A percentile compares a stretch with the other conserved stretches of the same genome.
phyloP scores from a whole-genome alignment of 2,797 vertebrate genomes.

The Rhyacichthys aspro region DNA sequence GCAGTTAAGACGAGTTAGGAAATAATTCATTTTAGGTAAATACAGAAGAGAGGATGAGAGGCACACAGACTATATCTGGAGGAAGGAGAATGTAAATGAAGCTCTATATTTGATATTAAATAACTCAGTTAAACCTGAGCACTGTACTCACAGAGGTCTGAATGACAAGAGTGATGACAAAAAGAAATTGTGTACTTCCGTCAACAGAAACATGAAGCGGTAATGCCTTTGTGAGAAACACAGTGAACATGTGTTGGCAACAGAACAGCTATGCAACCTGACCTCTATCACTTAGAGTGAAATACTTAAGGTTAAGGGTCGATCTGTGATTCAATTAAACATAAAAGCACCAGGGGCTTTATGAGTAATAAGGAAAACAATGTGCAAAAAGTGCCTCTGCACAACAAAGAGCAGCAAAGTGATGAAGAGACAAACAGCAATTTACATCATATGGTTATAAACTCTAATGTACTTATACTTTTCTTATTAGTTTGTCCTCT shows the following conservation, averaged over 20 bases:
- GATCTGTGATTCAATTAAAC: constrained; percentile 39
- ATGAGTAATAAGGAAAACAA: constrained; percentile 40
- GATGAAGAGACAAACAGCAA: constrained; percentile 45
- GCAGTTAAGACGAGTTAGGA: constrained; percentile 70
- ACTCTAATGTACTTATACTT: constrained; percentile 58
- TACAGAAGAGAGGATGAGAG: constrained; percentile 52
- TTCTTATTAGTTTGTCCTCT: constrained; percentile 50
- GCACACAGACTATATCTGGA: constrained; percentile 68
- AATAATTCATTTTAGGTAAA: constrained; percentile 55
- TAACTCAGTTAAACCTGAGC: constrained; percentile 73
- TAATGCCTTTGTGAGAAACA: constrained; percentile 40
- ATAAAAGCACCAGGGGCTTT: constrained; percentile 64
- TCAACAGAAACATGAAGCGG: constrained; percentile 29
- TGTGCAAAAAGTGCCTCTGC: constrained; percentile 66
- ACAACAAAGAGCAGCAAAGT: constrained; percentile 57
- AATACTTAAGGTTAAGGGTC: constrained; percentile 26
- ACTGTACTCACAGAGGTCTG: constrained; percentile 63
- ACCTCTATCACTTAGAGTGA: constrained; percentile 43
- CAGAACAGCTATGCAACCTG: constrained; percentile 13
- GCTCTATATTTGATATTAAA: constrained; percentile 45
- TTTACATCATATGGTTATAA: constrained; percentile 63
- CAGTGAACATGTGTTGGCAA: constrained; percentile 34
- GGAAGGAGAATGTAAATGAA: constrained; percentile 60
- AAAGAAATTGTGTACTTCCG: constrained; percentile 18
- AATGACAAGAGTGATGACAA: constrained; percentile 29